Base-by-base conservation (phyloP, 2,113 vertebrate genomes). In the Podarcis muralis region DNA sequence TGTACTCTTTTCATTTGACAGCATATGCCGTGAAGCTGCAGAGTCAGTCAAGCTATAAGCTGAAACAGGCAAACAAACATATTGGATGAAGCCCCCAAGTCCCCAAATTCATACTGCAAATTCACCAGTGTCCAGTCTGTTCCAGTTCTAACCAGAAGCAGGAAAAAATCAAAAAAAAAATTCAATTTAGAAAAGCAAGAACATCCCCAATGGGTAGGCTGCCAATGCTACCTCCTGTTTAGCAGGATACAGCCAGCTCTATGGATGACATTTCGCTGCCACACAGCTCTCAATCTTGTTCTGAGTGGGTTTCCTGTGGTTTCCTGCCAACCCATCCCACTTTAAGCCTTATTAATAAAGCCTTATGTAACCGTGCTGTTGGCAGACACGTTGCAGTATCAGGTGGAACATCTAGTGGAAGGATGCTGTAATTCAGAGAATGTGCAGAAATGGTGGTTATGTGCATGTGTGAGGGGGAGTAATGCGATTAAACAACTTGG, bases 211-310 rank as follows among this genome's bases (percentile, higher is more conserved):
- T n/a, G 75, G 8, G 0, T 27, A 81, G 81, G 89, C 69, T 75
- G 81, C 83, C 80, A 84, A 53, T 43, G 37, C 27, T 0, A 1
- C 84, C 72, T 90, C 83, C 68, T 43, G 75, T 40, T 66, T 32
- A 16, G 37, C 79, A 32, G 30, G 57, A 71, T 88, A 66, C 80
- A 87, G 0, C 2, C 16, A 59, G 81, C 62, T 83, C 27, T 81
- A 82, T 35, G 23, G 59, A 59, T 77, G 88, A 25, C 69, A 81
- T 82, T 40, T 78, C 30, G 27, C 30, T 83, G 81, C 86, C 89
- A 77, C 80, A 22, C 69, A 74, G 68, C 7, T 27, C n/a, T 25
- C 82, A 15, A 6, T 69, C 85, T 75, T n/a, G 90, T 83, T 89
- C 27, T 18, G 85, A 37, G 93, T 80, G 65, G 66, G 53, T 2